A percentile compares a stretch with the other conserved stretches of the same genome.
Conservation (phyloP, 1,140 invertebrate genomes). For the Drosophila mayri region DNA sequence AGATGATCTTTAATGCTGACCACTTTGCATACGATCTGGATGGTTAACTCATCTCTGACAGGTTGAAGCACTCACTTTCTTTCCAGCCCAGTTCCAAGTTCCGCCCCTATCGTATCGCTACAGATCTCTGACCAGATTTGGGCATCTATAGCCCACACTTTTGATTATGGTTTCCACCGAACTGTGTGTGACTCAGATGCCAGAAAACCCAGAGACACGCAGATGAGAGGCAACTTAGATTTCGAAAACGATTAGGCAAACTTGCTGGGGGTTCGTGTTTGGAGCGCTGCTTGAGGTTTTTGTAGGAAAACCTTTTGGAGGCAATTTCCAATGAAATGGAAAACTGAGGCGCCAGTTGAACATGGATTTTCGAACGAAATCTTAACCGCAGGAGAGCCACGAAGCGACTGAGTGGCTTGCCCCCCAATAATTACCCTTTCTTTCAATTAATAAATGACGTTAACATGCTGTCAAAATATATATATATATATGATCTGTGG, state of each 20-base stretch:
- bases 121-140: constrained; percentile 11
- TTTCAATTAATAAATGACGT: constrained; percentile 83
- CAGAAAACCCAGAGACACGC: constrained; percentile 32
- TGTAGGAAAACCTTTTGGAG: constrained; percentile 46
- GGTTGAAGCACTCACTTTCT: constrained; percentile 69
- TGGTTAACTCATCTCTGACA: constrained; percentile 71
- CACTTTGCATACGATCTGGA: constrained; percentile 59
- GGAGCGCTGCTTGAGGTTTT: constrained; percentile 51
- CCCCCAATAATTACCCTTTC: constrained; percentile 62
- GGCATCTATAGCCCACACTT: constrained; percentile 61
- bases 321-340: constrained; percentile 72
- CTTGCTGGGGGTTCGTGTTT: constrained; percentile 37
- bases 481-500: constrained; percentile 57
- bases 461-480: constrained; percentile 81
- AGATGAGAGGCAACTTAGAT: constrained; percentile 62
- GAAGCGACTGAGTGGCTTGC: constrained; percentile 2
- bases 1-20: constrained; percentile 48
- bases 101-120: constrained; percentile 63
- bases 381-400: constrained; percentile 65
- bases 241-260: constrained; percentile 72
- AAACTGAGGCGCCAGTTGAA: constrained; percentile 66
- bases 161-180: constrained; percentile 60
- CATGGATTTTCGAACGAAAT: constrained; percentile 59
- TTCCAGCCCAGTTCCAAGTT: constrained; percentile 40
- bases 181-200: constrained; percentile 56